A percentile compares a stretch with the other conserved stretches of the same genome.
Conservation (phyloP, 2,797 vertebrate genomes). For the Falco biarmicus region DNA sequence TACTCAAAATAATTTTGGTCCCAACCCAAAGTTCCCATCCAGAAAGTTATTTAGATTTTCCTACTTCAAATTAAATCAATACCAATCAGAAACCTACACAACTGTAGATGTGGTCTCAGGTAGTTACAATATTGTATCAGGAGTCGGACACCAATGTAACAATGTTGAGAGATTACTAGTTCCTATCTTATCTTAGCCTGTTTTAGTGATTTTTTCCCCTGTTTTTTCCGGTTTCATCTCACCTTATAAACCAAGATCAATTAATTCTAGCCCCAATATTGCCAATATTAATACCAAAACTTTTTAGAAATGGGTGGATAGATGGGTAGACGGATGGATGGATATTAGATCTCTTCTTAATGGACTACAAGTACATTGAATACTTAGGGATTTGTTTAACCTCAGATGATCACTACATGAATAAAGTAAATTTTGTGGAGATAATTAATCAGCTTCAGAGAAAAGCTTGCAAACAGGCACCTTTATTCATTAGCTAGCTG, state of each 20-base stretch:
- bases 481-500: constrained; percentile 59
- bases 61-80: neutral
- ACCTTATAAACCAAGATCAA: neutral
- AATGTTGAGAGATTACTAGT: neutral
- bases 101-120: neutral
- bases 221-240: neutral
- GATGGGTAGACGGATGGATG: neutral
- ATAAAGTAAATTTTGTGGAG: constrained; percentile 60
- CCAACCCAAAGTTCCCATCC: neutral
- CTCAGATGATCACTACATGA: constrained; percentile 38
- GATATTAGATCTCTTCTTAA: constrained; percentile 21
- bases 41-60: neutral
- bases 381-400: constrained; percentile 57
- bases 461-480: constrained; percentile 25
- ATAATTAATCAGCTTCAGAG: constrained; percentile 65
- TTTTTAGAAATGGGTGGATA: neutral
- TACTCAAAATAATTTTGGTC: neutral
- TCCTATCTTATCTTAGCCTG: neutral
- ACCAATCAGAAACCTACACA: neutral
- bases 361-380: constrained; percentile 27
- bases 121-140: neutral
- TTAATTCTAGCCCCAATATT: neutral
- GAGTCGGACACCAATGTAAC: neutral
- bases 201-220: neutral
- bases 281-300: neutral